These are phyloP conservation scores for Megastigmus dorsalis DNA, from an alignment of 2,888 invertebrate genomes.

Conservation along the genomic window DNA sequence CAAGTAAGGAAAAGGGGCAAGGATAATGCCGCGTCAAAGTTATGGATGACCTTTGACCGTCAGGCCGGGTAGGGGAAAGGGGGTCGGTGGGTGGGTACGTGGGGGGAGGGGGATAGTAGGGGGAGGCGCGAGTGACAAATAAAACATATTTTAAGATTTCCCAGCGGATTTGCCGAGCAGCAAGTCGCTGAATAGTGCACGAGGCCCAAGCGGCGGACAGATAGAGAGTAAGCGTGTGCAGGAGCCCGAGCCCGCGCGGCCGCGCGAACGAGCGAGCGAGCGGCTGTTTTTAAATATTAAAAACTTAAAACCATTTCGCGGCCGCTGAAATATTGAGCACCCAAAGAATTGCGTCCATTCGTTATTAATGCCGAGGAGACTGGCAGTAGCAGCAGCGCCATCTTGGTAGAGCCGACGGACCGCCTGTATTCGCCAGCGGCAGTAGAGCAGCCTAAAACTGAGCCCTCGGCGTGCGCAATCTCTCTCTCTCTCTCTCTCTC, in stretches of 20 bases:
- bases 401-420: conserved; percentile 31
- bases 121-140: conserved; percentile 60
- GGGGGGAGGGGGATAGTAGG: too few relatives aligned
- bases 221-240: too few relatives aligned
- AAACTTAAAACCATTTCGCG: conserved; percentile 71
- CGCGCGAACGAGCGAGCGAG: too few relatives aligned
- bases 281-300: conserved; percentile 70
- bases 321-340: conserved; percentile 65
- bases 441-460: background rate
- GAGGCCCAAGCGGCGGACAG: conserved; percentile 59
- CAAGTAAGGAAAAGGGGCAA: background rate
- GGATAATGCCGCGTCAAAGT: conserved; percentile 39
- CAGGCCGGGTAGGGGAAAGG: too few relatives aligned
- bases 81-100: too few relatives aligned
- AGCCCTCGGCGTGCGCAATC: background rate
- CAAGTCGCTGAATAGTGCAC: conserved; percentile 66
- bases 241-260: too few relatives aligned
- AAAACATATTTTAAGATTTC: conserved; percentile 74
- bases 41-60: conserved; percentile 65
- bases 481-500: too few relatives aligned
- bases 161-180: conserved; percentile 63
- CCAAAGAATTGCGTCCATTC: conserved; percentile 66
- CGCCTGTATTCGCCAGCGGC: background rate
- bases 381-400: conserved; percentile 39
- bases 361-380: conserved; percentile 59